phyloP scores from a whole-genome alignment of 2,888 invertebrate species.

The Acrocyrtus sp. region DNA sequence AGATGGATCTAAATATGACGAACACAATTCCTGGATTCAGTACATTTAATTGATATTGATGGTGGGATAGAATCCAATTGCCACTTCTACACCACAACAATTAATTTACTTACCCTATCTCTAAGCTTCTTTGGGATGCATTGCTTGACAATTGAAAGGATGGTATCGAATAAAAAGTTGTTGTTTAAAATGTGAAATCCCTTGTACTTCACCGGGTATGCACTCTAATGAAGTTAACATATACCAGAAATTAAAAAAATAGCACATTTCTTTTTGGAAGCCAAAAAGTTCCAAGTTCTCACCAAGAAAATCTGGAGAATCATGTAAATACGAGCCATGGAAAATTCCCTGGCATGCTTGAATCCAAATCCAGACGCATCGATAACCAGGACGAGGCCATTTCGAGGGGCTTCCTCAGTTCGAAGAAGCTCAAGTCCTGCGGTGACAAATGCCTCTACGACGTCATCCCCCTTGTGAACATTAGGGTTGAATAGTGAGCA shows the following conservation, averaged over 20 bases:
- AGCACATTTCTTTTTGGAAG: too few relatives aligned
- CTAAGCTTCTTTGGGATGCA: slow-evolving; percentile 33
- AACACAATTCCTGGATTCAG: too few relatives aligned
- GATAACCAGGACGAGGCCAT: slow-evolving; percentile 30
- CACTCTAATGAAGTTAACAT: background rate
- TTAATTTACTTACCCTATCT: slow-evolving; percentile 28
- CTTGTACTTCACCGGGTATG: slow-evolving; percentile 35
- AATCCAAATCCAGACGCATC: slow-evolving; percentile 35
- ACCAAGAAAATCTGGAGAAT: slow-evolving; percentile 30
- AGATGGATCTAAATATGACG: slow-evolving; percentile 28
- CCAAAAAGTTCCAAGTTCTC: slow-evolving; percentile 5
- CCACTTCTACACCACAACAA: too few relatives aligned
- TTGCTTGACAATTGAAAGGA: slow-evolving; percentile 28
- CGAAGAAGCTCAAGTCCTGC: slow-evolving; percentile 13
- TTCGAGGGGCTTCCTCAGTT: slow-evolving; percentile 1
- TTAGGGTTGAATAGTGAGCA: background rate
- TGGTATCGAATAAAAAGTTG: slow-evolving; percentile 25
- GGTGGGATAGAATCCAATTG: too few relatives aligned
- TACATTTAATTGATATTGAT: too few relatives aligned
- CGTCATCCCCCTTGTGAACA: slow-evolving; percentile 17
- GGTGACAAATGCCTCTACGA: background rate
- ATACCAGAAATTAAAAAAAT: background rate
- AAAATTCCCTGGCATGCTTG: slow-evolving; percentile 27
- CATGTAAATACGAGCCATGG: slow-evolving; percentile 34
- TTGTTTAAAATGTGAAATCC: slow-evolving; percentile 36